A percentile compares a stretch with the other conserved stretches of the same genome.
phyloP scores from a whole-genome alignment of 2,113 vertebrate species.

The Neomonachus schauinslandi region DNA sequence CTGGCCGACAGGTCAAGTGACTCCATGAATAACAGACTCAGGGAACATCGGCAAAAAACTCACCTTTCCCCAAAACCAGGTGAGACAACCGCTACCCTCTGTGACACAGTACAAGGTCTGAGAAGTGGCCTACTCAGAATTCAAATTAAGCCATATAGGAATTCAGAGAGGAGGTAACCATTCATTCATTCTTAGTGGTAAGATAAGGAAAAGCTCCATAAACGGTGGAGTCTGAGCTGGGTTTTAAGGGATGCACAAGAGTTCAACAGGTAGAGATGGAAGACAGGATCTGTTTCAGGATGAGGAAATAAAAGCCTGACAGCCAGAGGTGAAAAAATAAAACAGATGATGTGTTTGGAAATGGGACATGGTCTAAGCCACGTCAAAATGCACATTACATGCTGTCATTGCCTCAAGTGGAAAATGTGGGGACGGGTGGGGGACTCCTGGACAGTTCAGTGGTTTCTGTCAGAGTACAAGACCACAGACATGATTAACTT shows the following conservation, averaged over 20 bases:
- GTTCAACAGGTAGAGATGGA: not conserved
- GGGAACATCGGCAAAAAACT: not conserved
- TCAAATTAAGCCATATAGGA: not conserved
- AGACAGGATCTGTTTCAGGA: not conserved
- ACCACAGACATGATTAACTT: not conserved
- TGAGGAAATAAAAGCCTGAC: not conserved
- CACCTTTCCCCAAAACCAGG: not conserved
- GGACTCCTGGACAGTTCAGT: not conserved
- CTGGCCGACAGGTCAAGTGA: not conserved
- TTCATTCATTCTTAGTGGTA: not conserved
- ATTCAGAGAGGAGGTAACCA: not conserved
- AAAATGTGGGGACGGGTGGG: rapidly evolving
- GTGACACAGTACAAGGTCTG: not conserved
- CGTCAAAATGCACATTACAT: not conserved
- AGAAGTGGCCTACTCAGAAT: not conserved
- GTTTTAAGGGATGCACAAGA: not conserved
- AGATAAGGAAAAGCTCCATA: not conserved
- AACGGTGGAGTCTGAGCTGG: not conserved
- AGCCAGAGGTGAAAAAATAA: not conserved
- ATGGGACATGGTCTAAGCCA: not conserved
- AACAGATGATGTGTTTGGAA: not conserved
- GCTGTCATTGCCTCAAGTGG: not conserved
- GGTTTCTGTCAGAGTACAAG: not conserved
- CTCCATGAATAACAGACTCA: not conserved
- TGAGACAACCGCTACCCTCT: not conserved